Percentiles rank a stretch among this genome's conserved stretches.
Conservation (phyloP, 2,113 vertebrate species). For the Taxidea taxus region DNA sequence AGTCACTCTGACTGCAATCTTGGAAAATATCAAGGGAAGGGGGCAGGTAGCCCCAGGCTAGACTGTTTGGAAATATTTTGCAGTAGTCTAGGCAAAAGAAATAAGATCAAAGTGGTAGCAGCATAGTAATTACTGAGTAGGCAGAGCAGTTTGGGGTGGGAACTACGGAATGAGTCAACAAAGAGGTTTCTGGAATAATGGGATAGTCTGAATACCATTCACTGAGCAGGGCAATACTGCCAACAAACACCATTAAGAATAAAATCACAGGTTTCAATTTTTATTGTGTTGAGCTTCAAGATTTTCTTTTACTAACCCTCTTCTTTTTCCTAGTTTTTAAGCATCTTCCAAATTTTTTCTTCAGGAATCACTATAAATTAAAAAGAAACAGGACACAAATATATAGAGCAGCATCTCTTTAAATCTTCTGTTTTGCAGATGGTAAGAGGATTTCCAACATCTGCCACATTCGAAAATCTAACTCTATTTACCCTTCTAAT, state of each 20-base stretch:
- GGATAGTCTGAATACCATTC: neutral
- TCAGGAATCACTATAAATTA: neutral
- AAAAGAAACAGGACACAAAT: neutral
- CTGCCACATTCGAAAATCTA: constrained; percentile 58
- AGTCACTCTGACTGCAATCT: neutral
- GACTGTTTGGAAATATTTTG: neutral
- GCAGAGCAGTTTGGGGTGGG: neutral
- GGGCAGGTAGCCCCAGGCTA: neutral
- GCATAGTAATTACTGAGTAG: neutral
- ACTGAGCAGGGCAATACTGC: rapidly evolving
- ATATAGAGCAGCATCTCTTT: neutral
- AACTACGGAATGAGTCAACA: neutral
- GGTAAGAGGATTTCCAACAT: constrained; percentile 64
- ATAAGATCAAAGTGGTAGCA: neutral
- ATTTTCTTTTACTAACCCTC: neutral
- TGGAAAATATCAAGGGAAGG: neutral
- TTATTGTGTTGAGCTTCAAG: neutral
- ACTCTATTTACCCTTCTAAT: constrained; percentile 60
- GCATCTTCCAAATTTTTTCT: neutral
- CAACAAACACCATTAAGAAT: neutral
- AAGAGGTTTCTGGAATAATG: neutral
- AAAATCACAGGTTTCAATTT: neutral
- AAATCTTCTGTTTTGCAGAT: constrained; percentile 60
- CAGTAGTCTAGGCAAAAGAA: neutral
- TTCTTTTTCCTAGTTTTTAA: neutral